Conservation (phyloP, 2,113 vertebrate species). For the Halcyon malimbica region DNA sequence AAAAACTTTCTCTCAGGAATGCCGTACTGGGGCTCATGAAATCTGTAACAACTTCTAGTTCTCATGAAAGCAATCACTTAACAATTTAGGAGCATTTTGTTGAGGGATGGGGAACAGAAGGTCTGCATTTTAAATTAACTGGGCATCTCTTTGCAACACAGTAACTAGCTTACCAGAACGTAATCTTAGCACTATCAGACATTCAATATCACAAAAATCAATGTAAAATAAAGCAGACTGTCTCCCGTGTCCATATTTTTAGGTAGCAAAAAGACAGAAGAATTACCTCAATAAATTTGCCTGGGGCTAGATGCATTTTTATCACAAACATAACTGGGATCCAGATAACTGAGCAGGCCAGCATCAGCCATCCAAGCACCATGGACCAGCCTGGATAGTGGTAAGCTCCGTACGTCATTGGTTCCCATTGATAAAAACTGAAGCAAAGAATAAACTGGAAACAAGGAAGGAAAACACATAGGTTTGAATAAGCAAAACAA, state of each 20-base stretch:
- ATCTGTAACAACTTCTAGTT: background rate
- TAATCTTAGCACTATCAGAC: background rate
- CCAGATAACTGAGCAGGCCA: conserved; percentile 97
- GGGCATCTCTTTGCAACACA: background rate
- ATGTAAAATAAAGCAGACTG: background rate
- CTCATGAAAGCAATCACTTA: background rate
- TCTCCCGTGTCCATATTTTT: background rate
- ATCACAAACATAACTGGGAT: conserved; percentile 98
- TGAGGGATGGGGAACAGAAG: background rate
- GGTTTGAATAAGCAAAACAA: background rate
- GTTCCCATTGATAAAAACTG: conserved; percentile 98
- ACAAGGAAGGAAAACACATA: conserved; percentile 9
- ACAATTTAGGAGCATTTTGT: background rate
- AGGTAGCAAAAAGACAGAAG: background rate
- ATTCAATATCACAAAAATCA: background rate
- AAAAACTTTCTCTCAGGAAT: background rate
- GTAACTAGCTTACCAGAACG: conserved; percentile 35
- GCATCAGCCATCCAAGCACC: conserved; percentile 96
- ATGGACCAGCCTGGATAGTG: conserved; percentile 98
- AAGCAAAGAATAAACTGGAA: conserved; percentile 92
- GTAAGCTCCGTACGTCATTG: conserved; percentile 95
- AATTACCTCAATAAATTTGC: conserved; percentile 90
- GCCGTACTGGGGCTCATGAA: background rate
- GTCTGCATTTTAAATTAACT: background rate
- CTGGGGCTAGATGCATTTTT: conserved; percentile 96